Evolutionary conservation across 30 jellyfish, hydroid and myxozoan species (phyloP), one percentile per base, ranked within the genome.

Genomic region (Aurelia aurita complex sp. Pacific): DNA sequence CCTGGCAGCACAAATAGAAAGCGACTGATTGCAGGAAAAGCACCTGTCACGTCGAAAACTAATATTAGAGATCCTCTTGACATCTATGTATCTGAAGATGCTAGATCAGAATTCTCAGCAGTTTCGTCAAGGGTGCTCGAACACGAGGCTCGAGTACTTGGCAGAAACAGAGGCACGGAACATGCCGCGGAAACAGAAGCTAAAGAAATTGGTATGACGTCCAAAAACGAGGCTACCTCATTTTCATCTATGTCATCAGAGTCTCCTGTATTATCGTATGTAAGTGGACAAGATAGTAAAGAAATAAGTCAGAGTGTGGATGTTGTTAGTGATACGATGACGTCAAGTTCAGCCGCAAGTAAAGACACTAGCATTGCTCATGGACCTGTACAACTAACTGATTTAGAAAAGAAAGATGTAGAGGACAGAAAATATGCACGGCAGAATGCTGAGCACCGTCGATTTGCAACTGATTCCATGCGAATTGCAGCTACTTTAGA

Each of bases 1-100:
- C 98, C 98, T 6, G 98, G 98, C 2, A 92, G 98, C 83, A 86
- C 91, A 3, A 92, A 92, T 73, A 75, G 98, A 18, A 77, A 79
- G 57, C 67, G 98, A 50, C 46, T 68, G 7, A 23, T 36, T 73
- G 46, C 81, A 7, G 98, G 96, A n/a, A 73, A 81, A 73, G 68
- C 19, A 34, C 96, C 91, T 0, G 62, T 72, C 15, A 34, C 51
- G 61, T 19, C 82, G 1, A 85, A 73, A 36, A 62, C 52, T 16
- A 52, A 60, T 55, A 18, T 57, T 36, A 81, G 62, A 60, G 92
- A 82, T 34, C 91, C 94, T 10, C 34, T 72, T 18, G 81, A 57
- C 5, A 88, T 92, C 19, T 92, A 92, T 65, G 98, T 92, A 29
- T 86, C 98, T 15, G 92, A 86, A 57, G 92, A 80, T 40, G 85